Evolutionary conservation across 1,140 invertebrate species (phyloP), one percentile per base, ranked within the genome.

Genomic region (Dolichoris vasculosae): DNA sequence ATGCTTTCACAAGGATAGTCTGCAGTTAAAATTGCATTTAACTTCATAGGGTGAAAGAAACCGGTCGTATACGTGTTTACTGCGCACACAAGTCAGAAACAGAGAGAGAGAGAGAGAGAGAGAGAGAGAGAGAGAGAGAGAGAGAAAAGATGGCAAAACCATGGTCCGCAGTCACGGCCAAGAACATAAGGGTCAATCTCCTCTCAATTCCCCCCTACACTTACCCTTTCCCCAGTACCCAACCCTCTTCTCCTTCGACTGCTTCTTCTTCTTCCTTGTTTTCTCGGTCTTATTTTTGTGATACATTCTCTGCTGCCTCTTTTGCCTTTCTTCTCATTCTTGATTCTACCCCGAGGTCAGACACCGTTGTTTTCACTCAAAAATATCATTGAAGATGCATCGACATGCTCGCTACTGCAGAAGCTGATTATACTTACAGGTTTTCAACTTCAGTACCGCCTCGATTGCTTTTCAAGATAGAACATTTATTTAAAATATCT

Each of bases 111-210:
- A 76, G 15, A 23, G 7, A 51, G 38, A 64, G 26, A 83, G n/a
- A 46, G 46, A 55, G 63, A 55, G 32, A 38, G 69, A 75, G 32
- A 75, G 73, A 83, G 59, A 17, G 43, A 43, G 51, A 63, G 51
- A 63, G 76, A 63, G 32, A 63, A 43, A 43, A 55, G 26, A 71
- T 79, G 7, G 35, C 76, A 59, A 79, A 71, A 71, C 51, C 40
- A 71, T 71, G n/a, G 38, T 9, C 55, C 59, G 30, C n/a, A 75
- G 46, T 32, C 32, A 43, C 48, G 51, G 84, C 86, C 85, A 40
- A 64, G 73, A 90, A 88, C 90, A 90, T 88, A 90, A 92, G 92
- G 91, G 91, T 93, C 92, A 91, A 92, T 93, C 91, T 92, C 91
- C 91, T 91, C 89, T 85, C 63, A 35, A 85, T 40, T 82, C 78